Conservation (phyloP, 2,888 invertebrate species). For the Drosophila multiciliata region DNA sequence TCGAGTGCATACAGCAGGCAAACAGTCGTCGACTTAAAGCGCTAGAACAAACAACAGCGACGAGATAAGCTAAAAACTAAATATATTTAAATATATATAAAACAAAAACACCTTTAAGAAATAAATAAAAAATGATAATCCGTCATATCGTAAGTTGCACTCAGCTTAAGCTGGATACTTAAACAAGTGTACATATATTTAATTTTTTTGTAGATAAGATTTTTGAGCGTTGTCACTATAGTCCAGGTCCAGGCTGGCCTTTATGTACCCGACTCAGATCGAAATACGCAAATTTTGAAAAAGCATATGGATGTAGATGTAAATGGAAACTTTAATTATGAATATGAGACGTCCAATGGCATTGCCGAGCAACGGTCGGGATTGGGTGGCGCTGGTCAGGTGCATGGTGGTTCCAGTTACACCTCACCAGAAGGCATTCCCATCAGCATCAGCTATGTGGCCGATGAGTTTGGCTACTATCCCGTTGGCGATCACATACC, state of each 20-base stretch:
- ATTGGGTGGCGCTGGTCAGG: slow-evolving; percentile 58
- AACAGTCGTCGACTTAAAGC: slow-evolving; percentile 64
- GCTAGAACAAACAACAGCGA: slow-evolving; percentile 49
- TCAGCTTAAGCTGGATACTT: slow-evolving; percentile 17
- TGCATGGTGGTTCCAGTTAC: slow-evolving; percentile 76
- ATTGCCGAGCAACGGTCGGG: slow-evolving; percentile 72
- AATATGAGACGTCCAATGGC: slow-evolving; percentile 79
- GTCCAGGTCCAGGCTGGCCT: slow-evolving; percentile 42
- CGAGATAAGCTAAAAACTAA: slow-evolving; percentile 12
- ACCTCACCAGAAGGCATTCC: slow-evolving; percentile 76
- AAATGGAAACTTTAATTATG: slow-evolving; percentile 77
- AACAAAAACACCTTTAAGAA: background rate
- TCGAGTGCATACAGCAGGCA: slow-evolving; percentile 65
- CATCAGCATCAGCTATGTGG: slow-evolving; percentile 73
- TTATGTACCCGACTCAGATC: slow-evolving; percentile 68
- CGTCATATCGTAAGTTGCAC: slow-evolving; percentile 51
- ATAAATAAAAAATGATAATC: slow-evolving; percentile 38
- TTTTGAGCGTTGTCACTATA: slow-evolving; percentile 30
- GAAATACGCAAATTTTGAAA: slow-evolving; percentile 67
- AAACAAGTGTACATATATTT: background rate
- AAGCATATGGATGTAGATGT: slow-evolving; percentile 64
- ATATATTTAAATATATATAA: slow-evolving; percentile 4
- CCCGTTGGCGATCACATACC: slow-evolving; percentile 80
- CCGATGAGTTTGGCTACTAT: slow-evolving; percentile 80
- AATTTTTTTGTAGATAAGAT: slow-evolving; percentile 39